Base-by-base conservation (phyloP, 1,140 invertebrate genomes). In the Bacillus rossius region DNA sequence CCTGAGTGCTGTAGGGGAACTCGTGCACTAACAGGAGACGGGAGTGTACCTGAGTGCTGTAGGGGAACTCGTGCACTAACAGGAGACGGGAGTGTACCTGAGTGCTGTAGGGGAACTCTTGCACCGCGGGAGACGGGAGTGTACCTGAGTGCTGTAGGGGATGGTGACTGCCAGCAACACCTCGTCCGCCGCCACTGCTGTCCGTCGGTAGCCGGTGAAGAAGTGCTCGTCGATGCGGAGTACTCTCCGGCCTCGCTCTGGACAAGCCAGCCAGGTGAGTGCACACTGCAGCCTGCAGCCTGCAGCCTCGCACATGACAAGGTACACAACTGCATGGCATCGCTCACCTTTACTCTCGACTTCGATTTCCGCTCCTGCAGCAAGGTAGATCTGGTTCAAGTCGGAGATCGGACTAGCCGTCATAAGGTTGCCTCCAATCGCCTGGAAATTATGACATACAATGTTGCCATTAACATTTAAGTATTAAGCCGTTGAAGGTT, bases 341-440 rank as follows among this genome's bases (percentile, higher is more conserved):
- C 13, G 20, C 2, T 16, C 17, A 79, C 79, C 61, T 78, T 77
- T 71, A 57, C 78, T 81, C 25, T 76, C 72, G 0, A 88, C 71
- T 26, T 80, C 71, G 5, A 89, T 64, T 22, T 73, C 61, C 49
- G 74, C 73, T 59, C 80, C 78, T 55, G 84, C 83, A 13, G 94
- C 91, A 78, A 95, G 84, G 59, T 96, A 84, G 60, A 98, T 85
- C 16, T 94, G 94, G 77, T 94, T 95, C 67, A 98, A 79, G 77
- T 98, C 95, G 10, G 94, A 97, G 70, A 98, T 97, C 0, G 95
- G 94, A 75, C 93, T 96, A n/a, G 92, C 92, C 0, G 94, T 97
- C 76, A 96, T 88, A 48, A 97, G 92, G 73, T 97, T 98, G 23
- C 94, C 94, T 47, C 89, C 92, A 17, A 98, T 72, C 29, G 90